A percentile compares a stretch with the other conserved stretches of the same genome.
Conservation (phyloP, 2,888 invertebrate species). For the Megastigmus dorsalis region DNA sequence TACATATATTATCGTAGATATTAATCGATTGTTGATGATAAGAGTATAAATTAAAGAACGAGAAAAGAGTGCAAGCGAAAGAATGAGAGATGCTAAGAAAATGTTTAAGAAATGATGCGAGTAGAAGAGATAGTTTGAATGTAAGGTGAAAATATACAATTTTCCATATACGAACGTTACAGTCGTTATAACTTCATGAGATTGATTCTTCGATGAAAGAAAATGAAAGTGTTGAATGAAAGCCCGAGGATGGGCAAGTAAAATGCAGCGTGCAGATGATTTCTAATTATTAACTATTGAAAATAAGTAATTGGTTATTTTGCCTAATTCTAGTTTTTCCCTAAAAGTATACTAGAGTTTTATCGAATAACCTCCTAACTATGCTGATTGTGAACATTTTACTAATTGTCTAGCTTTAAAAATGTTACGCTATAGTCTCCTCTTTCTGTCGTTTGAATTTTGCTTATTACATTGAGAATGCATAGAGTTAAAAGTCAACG, state of each 20-base stretch:
- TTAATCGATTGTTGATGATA: constrained; percentile 62
- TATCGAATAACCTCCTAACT: constrained; percentile 62
- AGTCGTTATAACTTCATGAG: constrained; percentile 38
- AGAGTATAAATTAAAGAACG: constrained; percentile 27
- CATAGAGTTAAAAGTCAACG: neutral
- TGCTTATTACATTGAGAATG: constrained; percentile 17
- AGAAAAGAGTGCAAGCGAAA: neutral
- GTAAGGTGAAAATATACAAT: constrained; percentile 62
- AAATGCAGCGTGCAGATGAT: constrained; percentile 37
- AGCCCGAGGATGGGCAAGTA: constrained; percentile 25
- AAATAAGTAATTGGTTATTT: constrained; percentile 54
- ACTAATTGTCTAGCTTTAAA: constrained; percentile 60
- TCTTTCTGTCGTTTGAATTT: constrained; percentile 61
- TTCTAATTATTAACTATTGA: constrained; percentile 15
- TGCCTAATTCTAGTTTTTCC: constrained; percentile 70
- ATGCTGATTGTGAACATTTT: constrained; percentile 61
- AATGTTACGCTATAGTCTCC: constrained; percentile 57
- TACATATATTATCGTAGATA: constrained; percentile 67
- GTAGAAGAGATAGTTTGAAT: constrained; percentile 61
- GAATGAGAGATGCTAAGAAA: constrained; percentile 23
- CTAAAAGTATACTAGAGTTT: constrained; percentile 53
- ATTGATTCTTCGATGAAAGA: constrained; percentile 45
- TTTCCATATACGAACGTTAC: constrained; percentile 61
- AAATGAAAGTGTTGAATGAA: constrained; percentile 45
- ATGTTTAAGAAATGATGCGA: constrained; percentile 45